These are phyloP conservation scores for Caenorhabditis becei DNA, from an alignment of 2,888 invertebrate genomes.

Conservation along the genomic window DNA sequence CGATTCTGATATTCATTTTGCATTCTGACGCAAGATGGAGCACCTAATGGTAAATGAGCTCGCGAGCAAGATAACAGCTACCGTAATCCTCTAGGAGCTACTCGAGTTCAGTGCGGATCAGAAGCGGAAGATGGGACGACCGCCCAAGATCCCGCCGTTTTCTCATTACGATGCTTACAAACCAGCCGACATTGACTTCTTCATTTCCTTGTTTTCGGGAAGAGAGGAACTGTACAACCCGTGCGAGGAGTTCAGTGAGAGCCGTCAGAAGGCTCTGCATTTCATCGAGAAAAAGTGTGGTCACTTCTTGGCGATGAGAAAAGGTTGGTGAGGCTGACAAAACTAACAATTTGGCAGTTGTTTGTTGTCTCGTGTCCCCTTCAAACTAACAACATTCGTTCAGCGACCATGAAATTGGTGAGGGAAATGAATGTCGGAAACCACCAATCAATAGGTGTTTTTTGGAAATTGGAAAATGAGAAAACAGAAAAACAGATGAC, in stretches of 20 bases:
- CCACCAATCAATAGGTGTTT: constrained; percentile 13
- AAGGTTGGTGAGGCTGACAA: constrained; percentile 22
- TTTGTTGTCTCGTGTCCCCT: constrained; percentile 13
- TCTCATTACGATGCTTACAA: constrained; percentile 54
- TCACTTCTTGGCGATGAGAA: constrained; percentile 51
- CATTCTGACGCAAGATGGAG: constrained; percentile 15
- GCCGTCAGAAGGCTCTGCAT: constrained; percentile 21
- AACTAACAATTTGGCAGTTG: not conserved
- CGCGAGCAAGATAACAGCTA: not conserved
- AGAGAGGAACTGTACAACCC: constrained; percentile 47
- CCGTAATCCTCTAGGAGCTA: constrained; percentile 12
- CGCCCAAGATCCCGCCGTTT: constrained; percentile 39
- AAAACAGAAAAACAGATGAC: constrained; percentile 7
- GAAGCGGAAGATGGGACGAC: constrained; percentile 54
- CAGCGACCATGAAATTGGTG: not conserved
- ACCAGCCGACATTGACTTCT: constrained; percentile 39
- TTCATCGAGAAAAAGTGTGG: constrained; percentile 49
- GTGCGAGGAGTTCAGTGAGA: constrained; percentile 37
- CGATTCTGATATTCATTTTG: not conserved
- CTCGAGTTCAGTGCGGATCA: constrained; percentile 27
- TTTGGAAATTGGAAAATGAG: not conserved
- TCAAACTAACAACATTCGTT: not conserved
- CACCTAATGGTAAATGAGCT: constrained; percentile 8
- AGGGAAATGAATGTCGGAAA: not conserved
- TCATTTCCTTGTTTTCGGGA: constrained; percentile 48